A percentile compares a stretch with the other conserved stretches of the same genome.
These are phyloP conservation scores for Peromyscus attwateri DNA, from an alignment of 2,797 vertebrate species.

Conservation along the genomic window DNA sequence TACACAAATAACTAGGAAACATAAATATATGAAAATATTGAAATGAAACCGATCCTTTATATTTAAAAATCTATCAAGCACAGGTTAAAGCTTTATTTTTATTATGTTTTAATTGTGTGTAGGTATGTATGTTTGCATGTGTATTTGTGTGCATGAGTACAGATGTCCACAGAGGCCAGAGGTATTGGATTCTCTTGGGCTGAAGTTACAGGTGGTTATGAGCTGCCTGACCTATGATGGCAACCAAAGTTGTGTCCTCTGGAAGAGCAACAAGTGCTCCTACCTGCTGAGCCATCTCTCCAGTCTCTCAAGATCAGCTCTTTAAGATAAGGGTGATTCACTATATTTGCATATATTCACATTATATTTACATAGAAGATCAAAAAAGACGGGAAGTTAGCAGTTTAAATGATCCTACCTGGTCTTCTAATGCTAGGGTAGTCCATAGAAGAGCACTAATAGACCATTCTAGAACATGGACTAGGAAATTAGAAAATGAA, in stretches of 20 bases:
- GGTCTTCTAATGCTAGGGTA: background rate
- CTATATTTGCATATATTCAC: background rate
- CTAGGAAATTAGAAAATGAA: background rate
- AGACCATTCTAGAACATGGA: background rate
- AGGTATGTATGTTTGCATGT: background rate
- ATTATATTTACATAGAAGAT: background rate
- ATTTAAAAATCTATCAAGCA: background rate
- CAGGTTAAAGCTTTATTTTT: background rate
- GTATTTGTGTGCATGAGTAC: background rate
- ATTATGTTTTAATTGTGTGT: background rate
- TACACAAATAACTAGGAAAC: background rate
- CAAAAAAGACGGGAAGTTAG: background rate
- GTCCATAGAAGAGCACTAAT: background rate
- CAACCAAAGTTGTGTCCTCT: too few relatives aligned
- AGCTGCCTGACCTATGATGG: background rate
- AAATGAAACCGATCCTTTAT: background rate
- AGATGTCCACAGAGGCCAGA: background rate
- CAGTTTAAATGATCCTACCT: background rate
- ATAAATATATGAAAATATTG: background rate
- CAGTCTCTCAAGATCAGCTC: background rate
- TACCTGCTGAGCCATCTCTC: background rate
- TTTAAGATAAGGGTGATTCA: background rate
- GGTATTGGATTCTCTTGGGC: background rate
- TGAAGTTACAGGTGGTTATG: background rate
- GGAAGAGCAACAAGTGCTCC: background rate